A percentile compares a stretch with the other conserved stretches of the same genome.
Evolutionary conservation across 1,140 invertebrate genomes (phyloP).

Genomic region (Tribolium castaneum): DNA sequence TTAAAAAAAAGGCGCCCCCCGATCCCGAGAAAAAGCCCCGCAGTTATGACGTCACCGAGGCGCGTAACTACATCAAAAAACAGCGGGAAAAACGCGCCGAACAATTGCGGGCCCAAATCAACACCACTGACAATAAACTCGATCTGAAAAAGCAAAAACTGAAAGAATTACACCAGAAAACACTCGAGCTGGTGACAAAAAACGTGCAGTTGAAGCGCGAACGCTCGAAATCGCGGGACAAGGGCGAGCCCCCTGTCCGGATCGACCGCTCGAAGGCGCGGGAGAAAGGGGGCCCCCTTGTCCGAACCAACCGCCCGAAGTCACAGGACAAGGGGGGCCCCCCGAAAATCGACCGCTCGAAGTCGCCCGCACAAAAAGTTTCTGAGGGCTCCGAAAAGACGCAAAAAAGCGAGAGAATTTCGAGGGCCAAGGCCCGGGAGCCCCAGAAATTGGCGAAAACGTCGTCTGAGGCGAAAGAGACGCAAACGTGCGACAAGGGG

Average conservation of each 20-base stretch:
- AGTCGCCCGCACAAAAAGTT: no score
- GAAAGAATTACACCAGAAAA: conserved; percentile 59
- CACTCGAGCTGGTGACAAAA: conserved; percentile 56
- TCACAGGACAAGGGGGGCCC: not conserved
- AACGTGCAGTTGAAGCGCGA: conserved; percentile 55
- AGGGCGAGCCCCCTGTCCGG: not conserved
- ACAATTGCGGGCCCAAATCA: conserved; percentile 47
- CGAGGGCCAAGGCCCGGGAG: not conserved
- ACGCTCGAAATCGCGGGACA: conserved; percentile 50
- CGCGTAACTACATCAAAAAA: conserved; percentile 59
- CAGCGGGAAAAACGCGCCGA: conserved; percentile 56
- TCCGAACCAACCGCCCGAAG: not conserved
- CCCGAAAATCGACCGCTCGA: not conserved
- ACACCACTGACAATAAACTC: conserved; percentile 46
- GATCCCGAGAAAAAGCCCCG: conserved; percentile 46
- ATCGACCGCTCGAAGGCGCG: conserved; percentile 1
- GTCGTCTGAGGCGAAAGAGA: conserved; percentile 42
- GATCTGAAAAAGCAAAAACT: conserved; percentile 59
- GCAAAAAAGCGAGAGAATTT: conserved; percentile 6
- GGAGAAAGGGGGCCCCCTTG: not conserved
- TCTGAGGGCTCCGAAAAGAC: no score
- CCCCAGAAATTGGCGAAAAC: not conserved
- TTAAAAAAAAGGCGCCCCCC: not conserved
- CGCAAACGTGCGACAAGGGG: conserved; percentile 38
- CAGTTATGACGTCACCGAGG: conserved; percentile 56